phyloP scores from a whole-genome alignment of 2,888 invertebrate species.

The Dusona sp. region DNA sequence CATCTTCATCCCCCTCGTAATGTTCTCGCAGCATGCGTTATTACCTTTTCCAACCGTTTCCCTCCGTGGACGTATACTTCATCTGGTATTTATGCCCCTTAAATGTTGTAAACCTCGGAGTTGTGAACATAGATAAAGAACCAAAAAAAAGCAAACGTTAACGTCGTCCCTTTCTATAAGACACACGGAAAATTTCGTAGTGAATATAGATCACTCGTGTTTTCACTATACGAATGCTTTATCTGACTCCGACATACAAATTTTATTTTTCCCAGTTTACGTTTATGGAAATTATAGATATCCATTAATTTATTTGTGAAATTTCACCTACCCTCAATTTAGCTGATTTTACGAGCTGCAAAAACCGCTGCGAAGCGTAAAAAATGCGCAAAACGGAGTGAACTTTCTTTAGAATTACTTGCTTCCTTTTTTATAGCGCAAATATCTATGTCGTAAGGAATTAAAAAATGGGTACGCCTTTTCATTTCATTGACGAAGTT shows the following conservation, averaged over 20 bases:
- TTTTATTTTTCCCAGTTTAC: not conserved
- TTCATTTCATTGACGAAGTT: not conserved
- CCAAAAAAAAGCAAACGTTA: not conserved
- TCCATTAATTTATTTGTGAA: not conserved
- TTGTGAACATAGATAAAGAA: slow-evolving; percentile 21
- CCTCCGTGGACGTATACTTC: slow-evolving; percentile 21
- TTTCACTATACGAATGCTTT: not conserved
- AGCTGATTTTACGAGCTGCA: slow-evolving; percentile 1
- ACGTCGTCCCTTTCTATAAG: not conserved
- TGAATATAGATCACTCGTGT: not conserved
- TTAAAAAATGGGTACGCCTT: slow-evolving; percentile 23
- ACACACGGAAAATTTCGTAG: not conserved
- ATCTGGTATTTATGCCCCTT: slow-evolving; percentile 25
- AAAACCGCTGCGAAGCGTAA: not conserved
- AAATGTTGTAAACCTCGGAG: slow-evolving; percentile 21
- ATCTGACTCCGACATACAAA: not conserved
- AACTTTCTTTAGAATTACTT: not conserved
- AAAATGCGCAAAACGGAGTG: not conserved
- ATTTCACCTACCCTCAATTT: not conserved
- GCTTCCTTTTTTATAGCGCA: not conserved
- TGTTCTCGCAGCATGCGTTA: slow-evolving; percentile 44
- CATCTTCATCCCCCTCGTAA: not conserved
- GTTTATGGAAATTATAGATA: not conserved
- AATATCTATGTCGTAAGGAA: slow-evolving; percentile 6
- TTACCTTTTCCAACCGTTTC: slow-evolving; percentile 47